Percentiles rank a stretch among this genome's conserved stretches.
phyloP scores from a whole-genome alignment of 1,140 invertebrate species.

The Drosophila teissieri region DNA sequence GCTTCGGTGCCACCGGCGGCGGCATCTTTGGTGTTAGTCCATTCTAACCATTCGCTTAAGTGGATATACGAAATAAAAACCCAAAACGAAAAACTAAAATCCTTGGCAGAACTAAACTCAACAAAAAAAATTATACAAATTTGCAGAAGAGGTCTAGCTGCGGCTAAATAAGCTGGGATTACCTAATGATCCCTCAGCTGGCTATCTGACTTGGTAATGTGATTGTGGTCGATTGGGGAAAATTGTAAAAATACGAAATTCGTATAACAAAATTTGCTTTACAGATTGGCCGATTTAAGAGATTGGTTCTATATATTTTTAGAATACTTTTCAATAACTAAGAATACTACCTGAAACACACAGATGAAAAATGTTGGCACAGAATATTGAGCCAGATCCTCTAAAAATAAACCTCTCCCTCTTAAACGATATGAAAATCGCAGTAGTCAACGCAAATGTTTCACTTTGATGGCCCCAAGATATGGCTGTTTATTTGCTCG shows the following conservation, averaged over 20 bases:
- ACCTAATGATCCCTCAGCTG: conserved; percentile 3
- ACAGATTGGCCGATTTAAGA: background rate
- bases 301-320: background rate
- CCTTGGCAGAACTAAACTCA: background rate
- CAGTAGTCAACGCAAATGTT: conserved; percentile 14
- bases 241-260: conserved; percentile 15
- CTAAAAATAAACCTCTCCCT: too few relatives aligned
- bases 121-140: background rate
- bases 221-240: conserved; percentile 15
- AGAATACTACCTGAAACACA: too few relatives aligned
- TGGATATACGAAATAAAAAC: conserved; percentile 16
- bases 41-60: conserved; percentile 43
- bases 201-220: conserved; percentile 1
- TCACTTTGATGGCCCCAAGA: conserved; percentile 38
- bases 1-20: conserved; percentile 41
- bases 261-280: background rate
- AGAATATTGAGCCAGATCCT: too few relatives aligned
- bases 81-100: conserved; percentile 21
- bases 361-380: background rate
- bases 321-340: background rate
- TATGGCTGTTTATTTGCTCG: conserved; percentile 22
- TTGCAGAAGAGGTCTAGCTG: background rate
- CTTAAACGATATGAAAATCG: background rate
- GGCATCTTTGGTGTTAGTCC: conserved; percentile 36
- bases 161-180: conserved; percentile 1